These are phyloP conservation scores for Lordiphosa collinella DNA, from an alignment of 1,140 invertebrate species.

Conservation along the genomic window DNA sequence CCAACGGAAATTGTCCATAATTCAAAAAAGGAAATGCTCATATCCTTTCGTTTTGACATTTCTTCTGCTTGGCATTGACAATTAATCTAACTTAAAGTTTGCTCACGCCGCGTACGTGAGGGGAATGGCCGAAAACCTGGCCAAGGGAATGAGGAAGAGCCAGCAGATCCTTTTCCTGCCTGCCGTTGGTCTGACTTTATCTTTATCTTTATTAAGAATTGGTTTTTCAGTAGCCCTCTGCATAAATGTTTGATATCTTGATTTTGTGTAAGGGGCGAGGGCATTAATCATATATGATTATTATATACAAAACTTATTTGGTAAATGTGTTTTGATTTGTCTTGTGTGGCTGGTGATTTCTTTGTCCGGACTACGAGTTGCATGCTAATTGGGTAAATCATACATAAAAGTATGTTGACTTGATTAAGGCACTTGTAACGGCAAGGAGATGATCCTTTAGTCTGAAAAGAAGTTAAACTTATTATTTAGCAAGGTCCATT, in stretches of 20 bases:
- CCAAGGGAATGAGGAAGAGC: constrained; percentile 9
- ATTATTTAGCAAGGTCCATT: too few species aligned
- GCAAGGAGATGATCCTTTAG: not conserved
- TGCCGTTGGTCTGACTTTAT: constrained; percentile 14
- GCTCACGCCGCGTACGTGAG: constrained; percentile 72
- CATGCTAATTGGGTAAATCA: constrained; percentile 55
- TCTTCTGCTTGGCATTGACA: constrained; percentile 55
- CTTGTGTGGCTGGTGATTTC: constrained; percentile 61
- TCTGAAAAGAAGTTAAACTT: too few species aligned
- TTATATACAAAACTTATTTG: constrained; percentile 18
- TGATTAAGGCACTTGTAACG: not conserved
- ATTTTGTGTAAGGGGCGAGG: constrained; percentile 56
- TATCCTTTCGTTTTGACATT: constrained; percentile 75
- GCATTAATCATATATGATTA: constrained; percentile 60
- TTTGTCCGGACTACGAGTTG: constrained; percentile 59
- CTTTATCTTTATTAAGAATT: constrained; percentile 73
- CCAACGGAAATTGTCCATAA: constrained; percentile 69
- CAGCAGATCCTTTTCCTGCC: constrained; percentile 59
- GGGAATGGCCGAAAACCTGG: constrained; percentile 30
- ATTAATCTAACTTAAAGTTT: constrained; percentile 78
- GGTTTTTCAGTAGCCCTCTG: constrained; percentile 63
- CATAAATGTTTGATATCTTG: constrained; percentile 66
- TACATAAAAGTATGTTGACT: not conserved
- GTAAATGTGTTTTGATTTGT: constrained; percentile 68
- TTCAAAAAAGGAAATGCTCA: constrained; percentile 75